Conservation (phyloP, 1,140 invertebrate genomes). For the Oncopodura yosiiana region DNA sequence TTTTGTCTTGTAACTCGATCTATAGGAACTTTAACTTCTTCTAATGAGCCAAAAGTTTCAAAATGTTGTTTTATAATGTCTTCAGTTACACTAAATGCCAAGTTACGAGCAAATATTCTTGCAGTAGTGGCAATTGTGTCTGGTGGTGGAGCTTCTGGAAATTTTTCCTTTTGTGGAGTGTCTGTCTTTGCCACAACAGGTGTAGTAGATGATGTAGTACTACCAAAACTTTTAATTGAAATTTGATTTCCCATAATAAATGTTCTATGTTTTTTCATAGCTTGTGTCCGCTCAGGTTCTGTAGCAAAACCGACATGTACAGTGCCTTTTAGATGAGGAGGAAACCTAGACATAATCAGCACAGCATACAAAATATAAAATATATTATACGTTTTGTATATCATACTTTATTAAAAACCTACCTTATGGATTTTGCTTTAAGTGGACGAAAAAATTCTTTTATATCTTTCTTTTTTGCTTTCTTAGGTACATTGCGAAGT, state of each 20-base stretch:
- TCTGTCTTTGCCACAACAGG: slow-evolving; percentile 38
- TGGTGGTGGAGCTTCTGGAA: no score
- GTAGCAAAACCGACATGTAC: slow-evolving; percentile 82
- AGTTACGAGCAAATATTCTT: slow-evolving; percentile 86
- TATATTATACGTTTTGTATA: neutral
- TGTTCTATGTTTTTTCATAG: slow-evolving; percentile 73
- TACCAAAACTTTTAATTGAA: slow-evolving; percentile 36
- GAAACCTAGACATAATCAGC: slow-evolving; percentile 46
- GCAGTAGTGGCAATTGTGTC: slow-evolving; percentile 82
- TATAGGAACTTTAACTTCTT: slow-evolving; percentile 82
- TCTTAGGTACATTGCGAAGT: slow-evolving; percentile 55
- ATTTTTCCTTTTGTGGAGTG: slow-evolving; percentile 47
- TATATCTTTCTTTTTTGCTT: slow-evolving; percentile 65
- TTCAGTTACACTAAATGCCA: slow-evolving; percentile 79
- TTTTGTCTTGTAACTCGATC: slow-evolving; percentile 69
- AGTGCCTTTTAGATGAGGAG: slow-evolving; percentile 66
- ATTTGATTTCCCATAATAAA: slow-evolving; percentile 45
- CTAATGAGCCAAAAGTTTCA: slow-evolving; percentile 72
- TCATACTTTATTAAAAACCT: neutral
- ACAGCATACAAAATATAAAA: neutral
- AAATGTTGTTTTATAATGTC: slow-evolving; percentile 76
- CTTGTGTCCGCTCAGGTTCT: slow-evolving; percentile 69
- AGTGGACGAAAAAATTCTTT: slow-evolving; percentile 76
- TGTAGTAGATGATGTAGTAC: no score
- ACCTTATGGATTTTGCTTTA: slow-evolving; percentile 59